Evolutionary conservation across 2,888 invertebrate species (phyloP), one percentile per base, ranked within the genome.

Genomic region (Cosmia pyralina): DNA sequence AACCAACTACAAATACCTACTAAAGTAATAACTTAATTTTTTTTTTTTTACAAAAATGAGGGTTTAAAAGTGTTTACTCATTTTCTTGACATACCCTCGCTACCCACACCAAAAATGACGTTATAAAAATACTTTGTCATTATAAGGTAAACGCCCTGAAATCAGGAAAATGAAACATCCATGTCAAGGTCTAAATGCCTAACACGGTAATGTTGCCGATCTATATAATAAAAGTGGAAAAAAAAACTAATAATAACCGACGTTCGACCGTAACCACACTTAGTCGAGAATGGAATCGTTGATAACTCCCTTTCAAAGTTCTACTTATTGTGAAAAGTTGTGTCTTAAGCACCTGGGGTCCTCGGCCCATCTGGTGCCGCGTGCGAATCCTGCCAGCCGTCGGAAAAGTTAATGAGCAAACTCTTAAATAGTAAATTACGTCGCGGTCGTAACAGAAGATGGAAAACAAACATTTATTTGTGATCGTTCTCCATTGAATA

Each of bases 391-490:
- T 17, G n/a, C 46, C 48, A 58, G 74, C 64, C 62, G 60, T 41
- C 63, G 58, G 67, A 8, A 70, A 75, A 77, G 68, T 69, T 72
- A 79, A 80, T 76, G 71, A 72, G 64, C 68, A 72, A 85, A 76
- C 72, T 77, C 75, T 57, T 73, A 71, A 75, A 82, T 82, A 84
- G 74, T 86, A 74, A 84, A 82, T 75, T 74, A 78, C 71, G 41
- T 64, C 48, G 63, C 58, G 69, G 64, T 74, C 74, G 62, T 75
- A 68, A 76, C 67, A 68, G 79, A 74, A 80, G 68, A 82, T 77
- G 77, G 70, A 72, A 74, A 73, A 85, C 77, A 81, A 77, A 78
- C 80, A 84, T 83, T 83, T 83, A 83, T 85, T 80, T 77, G 69
- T 73, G 73, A 76, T 72, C 75, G 73, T 82, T 71, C 82, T 79